A percentile compares a stretch with the other conserved stretches of the same genome.
These are phyloP conservation scores for Cyrtorhinus lividipennis DNA, from an alignment of 1,140 invertebrate species.

Conservation along the genomic window DNA sequence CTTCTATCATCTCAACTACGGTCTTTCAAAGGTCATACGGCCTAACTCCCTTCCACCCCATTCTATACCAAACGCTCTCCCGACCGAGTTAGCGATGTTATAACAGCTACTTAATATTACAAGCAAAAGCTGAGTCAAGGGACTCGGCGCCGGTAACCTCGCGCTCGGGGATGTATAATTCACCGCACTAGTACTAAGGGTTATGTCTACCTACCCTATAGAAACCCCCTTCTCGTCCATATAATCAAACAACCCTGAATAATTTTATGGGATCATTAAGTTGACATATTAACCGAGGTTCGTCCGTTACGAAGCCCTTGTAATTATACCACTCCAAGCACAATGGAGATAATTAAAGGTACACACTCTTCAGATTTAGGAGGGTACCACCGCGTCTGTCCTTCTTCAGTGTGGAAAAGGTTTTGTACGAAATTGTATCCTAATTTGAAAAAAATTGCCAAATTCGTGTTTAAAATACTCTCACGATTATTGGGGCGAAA, in stretches of 20 bases:
- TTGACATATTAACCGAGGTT: constrained; percentile 6
- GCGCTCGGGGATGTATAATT: background rate
- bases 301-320: background rate
- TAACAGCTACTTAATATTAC: constrained; percentile 6
- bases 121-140: constrained; percentile 3
- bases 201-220: background rate
- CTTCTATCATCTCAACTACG: too few species aligned
- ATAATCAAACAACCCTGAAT: constrained; percentile 5
- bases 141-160: background rate
- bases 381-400: too few species aligned
- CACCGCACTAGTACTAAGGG: constrained; percentile 1
- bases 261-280: constrained; percentile 3
- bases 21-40: too few species aligned
- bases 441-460: too few species aligned
- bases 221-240: background rate
- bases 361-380: background rate
- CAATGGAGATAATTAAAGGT: background rate
- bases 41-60: too few species aligned
- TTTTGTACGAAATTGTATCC: too few species aligned
- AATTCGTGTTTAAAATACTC: too few species aligned
- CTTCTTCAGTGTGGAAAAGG: too few species aligned
- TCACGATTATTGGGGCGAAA: too few species aligned
- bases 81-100: background rate
- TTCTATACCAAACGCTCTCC: background rate
- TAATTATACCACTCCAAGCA: background rate